These are phyloP conservation scores for Rugalucina vietnamica DNA, from an alignment of 2,888 invertebrate species.

Conservation along the genomic window DNA sequence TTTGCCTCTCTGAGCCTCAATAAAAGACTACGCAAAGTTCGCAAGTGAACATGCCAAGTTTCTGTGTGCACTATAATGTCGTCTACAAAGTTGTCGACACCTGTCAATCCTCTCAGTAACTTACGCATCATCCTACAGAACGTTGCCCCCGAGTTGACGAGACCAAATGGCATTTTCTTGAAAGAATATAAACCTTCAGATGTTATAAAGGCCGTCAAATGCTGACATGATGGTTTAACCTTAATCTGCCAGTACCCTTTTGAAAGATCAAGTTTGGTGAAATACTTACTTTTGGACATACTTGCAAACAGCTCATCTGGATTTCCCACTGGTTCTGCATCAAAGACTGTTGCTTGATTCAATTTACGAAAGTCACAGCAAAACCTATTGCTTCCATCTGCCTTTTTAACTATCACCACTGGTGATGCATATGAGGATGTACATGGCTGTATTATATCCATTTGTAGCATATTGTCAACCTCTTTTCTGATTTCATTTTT, in stretches of 20 bases:
- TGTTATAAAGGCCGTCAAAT: slow-evolving; percentile 53
- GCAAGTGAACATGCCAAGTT: background rate
- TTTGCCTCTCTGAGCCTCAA: background rate
- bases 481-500: slow-evolving; percentile 40
- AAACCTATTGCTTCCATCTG: slow-evolving; percentile 53
- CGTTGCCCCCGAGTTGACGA: too few relatives aligned
- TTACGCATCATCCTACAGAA: background rate
- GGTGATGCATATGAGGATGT: slow-evolving; percentile 58
- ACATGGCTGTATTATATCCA: slow-evolving; percentile 57
- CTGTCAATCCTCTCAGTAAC: background rate
- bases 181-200: slow-evolving; percentile 49
- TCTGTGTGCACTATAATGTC: background rate
- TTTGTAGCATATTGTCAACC: slow-evolving; percentile 53
- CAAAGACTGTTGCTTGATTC: slow-evolving; percentile 63
- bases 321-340: slow-evolving; percentile 64
- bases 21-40: background rate
- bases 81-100: slow-evolving; percentile 1
- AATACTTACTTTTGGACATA: slow-evolving; percentile 41
- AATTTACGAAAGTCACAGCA: slow-evolving; percentile 63
- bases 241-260: slow-evolving; percentile 67
- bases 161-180: too few relatives aligned
- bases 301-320: slow-evolving; percentile 62
- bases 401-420: slow-evolving; percentile 55
- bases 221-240: slow-evolving; percentile 28
- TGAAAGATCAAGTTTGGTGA: slow-evolving; percentile 54